Base-by-base conservation (phyloP, 2,797 vertebrate genomes). In the Dermochelys coriacea region DNA sequence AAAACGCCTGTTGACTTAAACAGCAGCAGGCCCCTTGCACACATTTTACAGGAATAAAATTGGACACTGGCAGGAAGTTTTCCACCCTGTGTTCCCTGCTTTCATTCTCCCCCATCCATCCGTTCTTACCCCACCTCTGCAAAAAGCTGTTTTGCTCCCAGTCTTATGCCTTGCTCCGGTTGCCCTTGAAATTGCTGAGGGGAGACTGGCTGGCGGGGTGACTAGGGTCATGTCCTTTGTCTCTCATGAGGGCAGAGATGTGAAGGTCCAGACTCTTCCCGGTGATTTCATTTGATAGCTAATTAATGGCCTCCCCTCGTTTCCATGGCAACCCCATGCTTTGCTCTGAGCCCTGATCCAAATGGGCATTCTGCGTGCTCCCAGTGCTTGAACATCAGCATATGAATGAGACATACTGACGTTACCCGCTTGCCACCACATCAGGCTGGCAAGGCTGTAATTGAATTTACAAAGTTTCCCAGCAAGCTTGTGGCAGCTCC, bases 301-400 rank as follows among this genome's bases (percentile, higher is more conserved):
- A 98, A 98, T 98, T 98, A 98, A 98, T 97, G 91, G 84, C 91
- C 91, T 97, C 91, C 94, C 96, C 80, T 77, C 0, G 93, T 98
- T 98, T 97, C 98, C 96, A 97, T 97, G 89, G 98, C 80, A 98
- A 98, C 97, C 85, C 77, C 97, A 95, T 7, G 94, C 96, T 97
- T 97, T 95, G 91, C 97, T 97, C 90, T 96, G 87, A 97, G 96
- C 91, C 95, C 86, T 96, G 95, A 96, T 98, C 97, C 97, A 98
- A 98, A 89, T 93, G 97, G 98, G 96, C 96, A 96, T 97, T 98
- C 97, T 96, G 92, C 87, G 93, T 95, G 92, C 94, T 97, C 94
- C 94, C 91, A 75, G 84, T 96, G 97, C 96, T 37, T 18, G 89
- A 94, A 94, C 94, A 97, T 97, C 96, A 92, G 98, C 97, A 98